phyloP scores from a whole-genome alignment of 2,888 invertebrate genomes.

The Microctonus brassicae region DNA sequence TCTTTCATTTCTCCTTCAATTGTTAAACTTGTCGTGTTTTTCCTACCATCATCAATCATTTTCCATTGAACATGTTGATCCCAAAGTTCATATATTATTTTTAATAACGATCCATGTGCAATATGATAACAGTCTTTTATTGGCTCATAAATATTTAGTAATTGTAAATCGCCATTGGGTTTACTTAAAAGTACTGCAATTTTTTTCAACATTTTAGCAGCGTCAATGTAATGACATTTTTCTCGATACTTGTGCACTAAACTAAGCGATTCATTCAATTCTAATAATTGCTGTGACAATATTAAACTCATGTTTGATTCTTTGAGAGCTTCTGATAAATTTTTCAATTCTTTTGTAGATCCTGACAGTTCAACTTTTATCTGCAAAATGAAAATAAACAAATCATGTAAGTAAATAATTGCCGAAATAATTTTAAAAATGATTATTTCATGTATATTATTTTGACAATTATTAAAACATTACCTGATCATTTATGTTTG shows the following conservation, averaged over 20 bases:
- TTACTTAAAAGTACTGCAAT: slow-evolving; percentile 69
- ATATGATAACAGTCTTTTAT: slow-evolving; percentile 70
- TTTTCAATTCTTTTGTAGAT: slow-evolving; percentile 75
- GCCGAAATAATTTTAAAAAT: neutral
- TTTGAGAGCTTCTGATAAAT: slow-evolving; percentile 72
- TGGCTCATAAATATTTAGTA: slow-evolving; percentile 72
- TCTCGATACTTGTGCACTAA: slow-evolving; percentile 61
- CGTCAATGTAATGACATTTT: slow-evolving; percentile 65
- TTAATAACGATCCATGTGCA: slow-evolving; percentile 70
- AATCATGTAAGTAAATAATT: neutral
- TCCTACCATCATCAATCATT: slow-evolving; percentile 51
- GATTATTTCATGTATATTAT: neutral
- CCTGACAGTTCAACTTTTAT: slow-evolving; percentile 75
- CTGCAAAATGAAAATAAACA: slow-evolving; percentile 57
- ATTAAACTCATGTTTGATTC: slow-evolving; percentile 74
- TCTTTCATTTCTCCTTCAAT: slow-evolving; percentile 54
- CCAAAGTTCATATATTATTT: slow-evolving; percentile 72
- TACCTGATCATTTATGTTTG: slow-evolving; percentile 74
- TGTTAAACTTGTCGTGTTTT: slow-evolving; percentile 41
- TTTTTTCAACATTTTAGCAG: slow-evolving; percentile 72
- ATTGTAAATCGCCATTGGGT: slow-evolving; percentile 71
- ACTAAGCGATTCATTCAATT: slow-evolving; percentile 66
- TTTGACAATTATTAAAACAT: slow-evolving; percentile 19
- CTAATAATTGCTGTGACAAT: slow-evolving; percentile 68
- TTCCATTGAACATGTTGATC: slow-evolving; percentile 70